Evolutionary conservation across 2,113 vertebrate species (phyloP), one percentile per base, ranked within the genome.

Genomic region (Orientallactaga bullata): DNA sequence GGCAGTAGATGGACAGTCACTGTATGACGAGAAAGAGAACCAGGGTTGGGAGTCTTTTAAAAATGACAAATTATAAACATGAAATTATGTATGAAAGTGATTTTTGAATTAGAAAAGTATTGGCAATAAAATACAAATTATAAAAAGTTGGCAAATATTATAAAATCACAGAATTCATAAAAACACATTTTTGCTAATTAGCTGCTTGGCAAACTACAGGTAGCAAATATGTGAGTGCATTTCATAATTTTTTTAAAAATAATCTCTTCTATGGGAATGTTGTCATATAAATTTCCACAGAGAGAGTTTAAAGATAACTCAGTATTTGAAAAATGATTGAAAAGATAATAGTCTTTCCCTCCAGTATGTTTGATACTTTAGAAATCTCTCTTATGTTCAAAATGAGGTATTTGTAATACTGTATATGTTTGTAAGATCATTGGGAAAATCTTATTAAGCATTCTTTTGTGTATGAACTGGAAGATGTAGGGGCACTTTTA

Each of bases 161-260:
- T 17, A 68, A 87, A 47, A 88, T 42, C 71, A 65, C 39, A 68
- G 65, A 69, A 80, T 60, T 86, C 86, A 92, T 85, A 95, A 96
- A 89, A 73, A 61, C 88, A 68, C 94, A 83, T 93, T 85, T 74
- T 85, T 18, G 83, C 96, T 92, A 95, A 96, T 95, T 80, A 90
- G 73, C 82, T 66, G 58, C 69, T 92, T 93, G 89, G 85, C 83
- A 88, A 86, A 85, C 16, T 55, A 60, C 51, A 85, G 86, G 82
- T 63, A 93, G 68, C 79, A 82, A 92, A 55, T 0, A 55, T 16
- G 1, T 26, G 73, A 58, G 74, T 9, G 9, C 39, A 28, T 60
- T 35, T 72, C 76, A 76, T 47, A 35, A 35, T 81, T 89, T 68
- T 66, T 86, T n/a, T n/a, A n/a, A 8, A 47, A 71, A 86, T 82